These are phyloP conservation scores for Ceratina japonica DNA, from an alignment of 1,140 invertebrate species.

Conservation along the genomic window DNA sequence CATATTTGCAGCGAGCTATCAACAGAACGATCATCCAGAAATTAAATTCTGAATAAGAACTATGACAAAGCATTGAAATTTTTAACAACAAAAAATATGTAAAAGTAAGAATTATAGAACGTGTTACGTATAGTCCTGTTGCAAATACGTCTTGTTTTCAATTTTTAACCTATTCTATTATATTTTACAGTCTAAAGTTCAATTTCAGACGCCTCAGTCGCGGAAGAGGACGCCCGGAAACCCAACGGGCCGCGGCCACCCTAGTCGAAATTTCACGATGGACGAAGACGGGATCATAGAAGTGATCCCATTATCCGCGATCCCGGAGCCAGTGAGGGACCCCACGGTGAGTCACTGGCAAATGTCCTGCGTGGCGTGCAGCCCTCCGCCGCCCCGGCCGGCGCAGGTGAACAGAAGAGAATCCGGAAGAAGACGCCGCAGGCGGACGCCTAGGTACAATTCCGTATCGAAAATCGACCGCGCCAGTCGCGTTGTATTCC, in stretches of 20 bases:
- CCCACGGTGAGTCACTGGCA: slow-evolving; percentile 62
- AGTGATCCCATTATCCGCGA: slow-evolving; percentile 79
- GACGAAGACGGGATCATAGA: slow-evolving; percentile 71
- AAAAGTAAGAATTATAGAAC: too few species aligned
- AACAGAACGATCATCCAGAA: slow-evolving; percentile 1
- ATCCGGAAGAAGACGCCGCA: slow-evolving; percentile 77
- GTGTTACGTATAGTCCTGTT: too few species aligned
- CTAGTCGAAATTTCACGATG: slow-evolving; percentile 56
- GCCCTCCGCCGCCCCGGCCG: slow-evolving; percentile 44
- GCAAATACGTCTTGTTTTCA: too few species aligned
- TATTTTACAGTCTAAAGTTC: not conserved
- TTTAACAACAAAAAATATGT: too few species aligned
- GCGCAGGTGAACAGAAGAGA: slow-evolving; percentile 69
- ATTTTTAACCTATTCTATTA: too few species aligned
- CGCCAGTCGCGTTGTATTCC: slow-evolving; percentile 87
- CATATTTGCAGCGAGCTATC: not conserved
- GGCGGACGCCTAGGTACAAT: slow-evolving; percentile 84
- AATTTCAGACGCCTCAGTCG: slow-evolving; percentile 40
- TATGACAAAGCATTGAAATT: too few species aligned
- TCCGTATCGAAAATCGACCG: slow-evolving; percentile 90
- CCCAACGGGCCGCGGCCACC: slow-evolving; percentile 45
- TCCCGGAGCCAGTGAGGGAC: slow-evolving; percentile 63
- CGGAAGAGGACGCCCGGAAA: slow-evolving; percentile 58
- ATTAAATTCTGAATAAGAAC: not conserved
- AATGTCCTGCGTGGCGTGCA: slow-evolving; percentile 69